Evolutionary conservation across 2,113 vertebrate species (phyloP), one percentile per base, ranked within the genome.

Genomic region (Lycocorax pyrrhopterus): DNA sequence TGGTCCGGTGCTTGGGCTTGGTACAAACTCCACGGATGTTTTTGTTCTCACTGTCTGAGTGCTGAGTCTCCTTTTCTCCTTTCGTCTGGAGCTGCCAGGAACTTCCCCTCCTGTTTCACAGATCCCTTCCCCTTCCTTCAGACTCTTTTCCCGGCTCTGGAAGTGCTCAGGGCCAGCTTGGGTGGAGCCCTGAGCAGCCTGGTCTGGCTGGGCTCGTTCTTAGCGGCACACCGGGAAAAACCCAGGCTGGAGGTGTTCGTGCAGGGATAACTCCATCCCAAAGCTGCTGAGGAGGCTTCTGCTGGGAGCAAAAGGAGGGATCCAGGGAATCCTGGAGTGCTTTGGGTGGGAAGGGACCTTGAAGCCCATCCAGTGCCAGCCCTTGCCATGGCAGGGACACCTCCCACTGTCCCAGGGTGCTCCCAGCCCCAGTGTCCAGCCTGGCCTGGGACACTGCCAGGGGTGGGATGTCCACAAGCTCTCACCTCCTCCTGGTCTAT

Each of bases 251-350:
- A 4, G 6, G 15, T 37, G 39, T 19, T 3, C 3, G 7, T 3
- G 9, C 0, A 2, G 32, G 44, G 60, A 26, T 21, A 41, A 26
- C 2, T 0, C 26, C 2, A 1, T 2, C 25, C 7, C 18, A 32
- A 18, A n/a, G 27, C 46, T 68, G 55, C 37, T 14, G 25, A 8
- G 21, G 46, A n/a, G 17, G 39, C 18, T 13, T 17, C 32, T 3
- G 0, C 14, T 2, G 4, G 44, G n/a, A 78, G 55, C 47, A 49
- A 16, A 30, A 35, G 44, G 66, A 49, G 19, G 9, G 10, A 64
- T 46, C 41, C 58, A 59, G 52, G 53, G 21, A 41, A 71, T 44
- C 35, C 51, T 44, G 27, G 15, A 35, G 11, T 16, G 32, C 2
- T 20, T 51, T 58, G 67, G 17, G 3, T 43, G 10, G 35, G 35